phyloP scores from a whole-genome alignment of 2,888 invertebrate species.

The Mesorhabditis spiculigera region DNA sequence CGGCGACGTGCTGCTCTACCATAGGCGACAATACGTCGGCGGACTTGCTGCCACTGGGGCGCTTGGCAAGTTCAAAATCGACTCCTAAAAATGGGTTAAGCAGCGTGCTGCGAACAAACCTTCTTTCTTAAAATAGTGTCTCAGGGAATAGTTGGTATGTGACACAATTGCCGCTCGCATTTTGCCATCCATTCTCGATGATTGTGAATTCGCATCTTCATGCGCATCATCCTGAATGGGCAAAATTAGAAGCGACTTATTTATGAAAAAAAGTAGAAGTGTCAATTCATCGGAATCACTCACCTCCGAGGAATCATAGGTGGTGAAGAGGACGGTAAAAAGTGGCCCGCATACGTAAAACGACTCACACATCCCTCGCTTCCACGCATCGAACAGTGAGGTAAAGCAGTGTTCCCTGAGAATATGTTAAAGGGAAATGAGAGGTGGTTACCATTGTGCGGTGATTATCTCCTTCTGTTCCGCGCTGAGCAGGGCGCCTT shows the following conservation, averaged over 20 bases:
- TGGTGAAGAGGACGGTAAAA: slow-evolving; percentile 2
- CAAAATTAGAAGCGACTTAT: not conserved
- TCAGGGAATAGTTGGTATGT: not conserved
- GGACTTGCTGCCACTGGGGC: not conserved
- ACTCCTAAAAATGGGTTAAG: not conserved
- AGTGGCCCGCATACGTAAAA: not conserved
- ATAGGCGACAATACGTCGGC: not conserved
- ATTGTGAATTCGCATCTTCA: not conserved
- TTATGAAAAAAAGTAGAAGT: not conserved
- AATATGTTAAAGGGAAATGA: not conserved
- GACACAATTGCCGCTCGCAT: not conserved
- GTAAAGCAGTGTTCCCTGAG: slow-evolving; percentile 2
- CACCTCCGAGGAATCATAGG: not conserved
- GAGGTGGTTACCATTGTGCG: not conserved
- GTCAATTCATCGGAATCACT: not conserved
- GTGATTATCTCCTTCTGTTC: not conserved
- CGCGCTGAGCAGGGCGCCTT: not conserved
- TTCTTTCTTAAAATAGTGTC: not conserved
- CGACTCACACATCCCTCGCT: not conserved
- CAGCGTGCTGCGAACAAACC: not conserved
- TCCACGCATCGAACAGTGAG: slow-evolving; percentile 2
- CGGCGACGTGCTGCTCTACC: not conserved
- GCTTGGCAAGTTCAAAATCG: not conserved
- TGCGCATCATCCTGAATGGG: not conserved
- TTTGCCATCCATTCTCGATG: not conserved